phyloP scores from a whole-genome alignment of 1,140 invertebrate genomes.

The Drosophila albomicans region DNA sequence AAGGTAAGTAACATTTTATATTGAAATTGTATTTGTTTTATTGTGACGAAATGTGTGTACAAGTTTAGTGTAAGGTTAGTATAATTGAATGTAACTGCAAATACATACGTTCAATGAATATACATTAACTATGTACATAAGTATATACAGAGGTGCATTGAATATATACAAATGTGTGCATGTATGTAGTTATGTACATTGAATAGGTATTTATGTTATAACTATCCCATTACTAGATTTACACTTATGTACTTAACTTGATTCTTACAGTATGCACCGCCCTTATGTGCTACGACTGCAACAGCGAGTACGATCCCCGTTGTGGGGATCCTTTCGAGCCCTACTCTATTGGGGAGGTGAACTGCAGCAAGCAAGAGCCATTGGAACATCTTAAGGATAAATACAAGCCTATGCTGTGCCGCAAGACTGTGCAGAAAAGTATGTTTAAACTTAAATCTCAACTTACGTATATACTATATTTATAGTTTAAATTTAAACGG shows the following conservation, averaged over 20 bases:
- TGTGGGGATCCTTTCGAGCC: slow-evolving; percentile 94
- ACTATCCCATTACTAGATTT: neutral
- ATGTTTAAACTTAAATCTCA: slow-evolving; percentile 31
- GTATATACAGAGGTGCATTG: too few species aligned
- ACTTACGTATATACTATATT: neutral
- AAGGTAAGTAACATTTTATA: slow-evolving; percentile 60
- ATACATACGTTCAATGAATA: too few species aligned
- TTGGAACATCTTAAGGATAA: slow-evolving; percentile 89
- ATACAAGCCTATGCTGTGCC: slow-evolving; percentile 89
- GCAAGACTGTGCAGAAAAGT: slow-evolving; percentile 91
- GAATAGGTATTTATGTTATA: too few species aligned
- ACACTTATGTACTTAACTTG: neutral
- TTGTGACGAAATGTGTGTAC: too few species aligned
- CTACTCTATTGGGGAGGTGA: slow-evolving; percentile 92
- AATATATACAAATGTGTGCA: too few species aligned
- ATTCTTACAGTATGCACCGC: slow-evolving; percentile 85
- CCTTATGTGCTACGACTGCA: slow-evolving; percentile 92
- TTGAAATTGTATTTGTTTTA: too few species aligned
- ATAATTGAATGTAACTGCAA: too few species aligned
- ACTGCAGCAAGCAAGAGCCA: slow-evolving; percentile 91
- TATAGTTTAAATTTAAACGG: neutral
- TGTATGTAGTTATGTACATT: too few species aligned
- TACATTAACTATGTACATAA: too few species aligned
- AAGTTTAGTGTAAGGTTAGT: too few species aligned
- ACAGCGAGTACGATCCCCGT: slow-evolving; percentile 93